A percentile compares a stretch with the other conserved stretches of the same genome.
These are phyloP conservation scores for Lithobates pipiens DNA, from an alignment of 2,797 vertebrate species.

Conservation along the genomic window DNA sequence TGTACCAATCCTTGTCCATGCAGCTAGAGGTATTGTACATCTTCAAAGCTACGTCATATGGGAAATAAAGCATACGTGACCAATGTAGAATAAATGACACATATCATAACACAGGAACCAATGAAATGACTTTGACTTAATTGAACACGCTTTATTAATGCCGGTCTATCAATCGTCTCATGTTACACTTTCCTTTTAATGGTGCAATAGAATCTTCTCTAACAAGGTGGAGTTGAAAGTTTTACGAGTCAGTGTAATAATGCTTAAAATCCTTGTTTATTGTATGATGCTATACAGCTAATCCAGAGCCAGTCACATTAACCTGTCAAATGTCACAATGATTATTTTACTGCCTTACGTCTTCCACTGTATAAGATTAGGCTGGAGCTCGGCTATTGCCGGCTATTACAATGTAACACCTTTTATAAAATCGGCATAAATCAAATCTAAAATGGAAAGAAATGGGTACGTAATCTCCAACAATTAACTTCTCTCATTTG, in stretches of 20 bases:
- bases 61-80: too few relatives aligned
- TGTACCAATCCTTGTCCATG: too few relatives aligned
- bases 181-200: slow-evolving; percentile 3
- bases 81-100: too few relatives aligned
- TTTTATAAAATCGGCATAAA: background rate
- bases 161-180: background rate
- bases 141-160: background rate
- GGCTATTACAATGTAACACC: background rate
- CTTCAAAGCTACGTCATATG: too few relatives aligned
- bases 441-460: too few relatives aligned
- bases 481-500: too few relatives aligned
- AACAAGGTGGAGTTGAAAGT: slow-evolving; percentile 40
- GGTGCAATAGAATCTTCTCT: background rate
- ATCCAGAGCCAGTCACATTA: slow-evolving; percentile 39
- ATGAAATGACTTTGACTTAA: background rate
- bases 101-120: background rate
- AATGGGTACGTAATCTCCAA: too few relatives aligned
- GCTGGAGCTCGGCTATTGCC: background rate
- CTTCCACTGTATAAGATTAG: background rate
- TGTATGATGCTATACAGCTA: slow-evolving; percentile 35
- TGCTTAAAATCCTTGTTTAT: slow-evolving; percentile 44
- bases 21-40: too few relatives aligned
- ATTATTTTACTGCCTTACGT: slow-evolving; percentile 13
- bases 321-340: slow-evolving; percentile 29
- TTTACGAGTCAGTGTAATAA: slow-evolving; percentile 43